Conservation (phyloP, 2,888 invertebrate genomes). For the Oscheius myriophilus region DNA sequence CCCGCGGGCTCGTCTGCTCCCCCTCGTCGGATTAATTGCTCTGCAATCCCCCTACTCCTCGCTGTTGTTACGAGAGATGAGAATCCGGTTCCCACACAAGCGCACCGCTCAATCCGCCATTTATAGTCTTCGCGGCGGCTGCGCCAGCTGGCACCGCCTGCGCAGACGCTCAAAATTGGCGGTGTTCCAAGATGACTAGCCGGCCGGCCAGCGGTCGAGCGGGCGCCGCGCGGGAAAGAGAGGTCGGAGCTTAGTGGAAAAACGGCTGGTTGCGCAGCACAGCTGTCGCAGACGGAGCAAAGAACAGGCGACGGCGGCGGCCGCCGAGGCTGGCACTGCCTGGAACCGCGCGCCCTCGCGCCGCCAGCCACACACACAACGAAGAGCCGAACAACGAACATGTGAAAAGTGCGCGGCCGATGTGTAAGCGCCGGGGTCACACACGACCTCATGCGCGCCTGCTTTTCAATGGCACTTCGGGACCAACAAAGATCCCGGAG, state of each 20-base stretch:
- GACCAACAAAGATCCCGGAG: conserved; percentile 5
- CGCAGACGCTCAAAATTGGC: conserved; percentile 12
- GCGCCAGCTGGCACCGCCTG: conserved; percentile 22
- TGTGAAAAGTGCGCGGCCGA: conserved; percentile 12
- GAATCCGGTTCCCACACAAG: neutral
- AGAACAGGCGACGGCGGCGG: conserved; percentile 9
- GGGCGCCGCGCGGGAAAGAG: conserved; percentile 12
- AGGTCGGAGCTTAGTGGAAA: too few species aligned
- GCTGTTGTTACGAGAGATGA: neutral
- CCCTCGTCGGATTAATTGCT: neutral
- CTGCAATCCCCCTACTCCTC: neutral
- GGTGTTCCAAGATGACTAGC: conserved; percentile 3
- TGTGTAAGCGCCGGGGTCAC: too few species aligned
- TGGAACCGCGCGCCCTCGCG: conserved; percentile 22
- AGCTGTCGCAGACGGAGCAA: conserved; percentile 9
- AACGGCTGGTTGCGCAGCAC: neutral
- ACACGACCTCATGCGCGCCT: too few species aligned
- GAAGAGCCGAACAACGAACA: conserved; percentile 19
- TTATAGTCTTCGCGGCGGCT: conserved; percentile 9
- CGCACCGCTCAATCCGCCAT: neutral
- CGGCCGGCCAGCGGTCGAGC: too few species aligned
- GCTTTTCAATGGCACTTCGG: neutral
- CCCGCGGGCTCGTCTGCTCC: too few species aligned
- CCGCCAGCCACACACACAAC: too few species aligned
- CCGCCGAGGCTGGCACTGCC: conserved; percentile 31